Percentiles rank a stretch among this genome's conserved stretches.
Conservation (phyloP, 2,888 invertebrate genomes). For the Anoncus sp. region DNA sequence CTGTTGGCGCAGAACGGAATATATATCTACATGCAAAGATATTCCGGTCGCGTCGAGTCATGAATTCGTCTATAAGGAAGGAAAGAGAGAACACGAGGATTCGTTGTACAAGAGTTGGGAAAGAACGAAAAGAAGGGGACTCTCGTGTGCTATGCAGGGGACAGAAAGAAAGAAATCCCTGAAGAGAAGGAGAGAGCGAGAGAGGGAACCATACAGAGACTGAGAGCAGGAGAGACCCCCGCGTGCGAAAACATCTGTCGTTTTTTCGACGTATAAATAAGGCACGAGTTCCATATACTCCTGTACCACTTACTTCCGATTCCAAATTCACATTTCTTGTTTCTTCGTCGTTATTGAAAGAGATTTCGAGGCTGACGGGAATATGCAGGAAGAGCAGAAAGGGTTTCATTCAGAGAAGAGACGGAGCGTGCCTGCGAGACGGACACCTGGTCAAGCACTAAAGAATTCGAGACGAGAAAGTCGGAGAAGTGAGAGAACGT, state of each 20-base stretch:
- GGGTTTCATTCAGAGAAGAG: conserved; percentile 39
- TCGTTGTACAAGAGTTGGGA: conserved; percentile 41
- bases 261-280: conserved; percentile 53
- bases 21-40: conserved; percentile 57
- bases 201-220: background rate
- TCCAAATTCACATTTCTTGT: conserved; percentile 59
- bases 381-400: conserved; percentile 27
- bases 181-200: background rate
- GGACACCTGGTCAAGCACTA: conserved; percentile 57
- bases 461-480: conserved; percentile 45
- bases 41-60: conserved; percentile 57
- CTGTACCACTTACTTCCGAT: conserved; percentile 69
- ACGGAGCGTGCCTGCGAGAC: conserved; percentile 61
- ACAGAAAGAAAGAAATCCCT: conserved; percentile 39
- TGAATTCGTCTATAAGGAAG: conserved; percentile 49
- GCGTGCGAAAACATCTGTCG: conserved; percentile 70
- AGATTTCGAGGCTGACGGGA: conserved; percentile 32
- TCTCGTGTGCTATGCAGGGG: conserved; percentile 32
- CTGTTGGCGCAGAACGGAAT: conserved; percentile 33
- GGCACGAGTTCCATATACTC: conserved; percentile 35
- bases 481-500: conserved; percentile 6
- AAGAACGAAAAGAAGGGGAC: conserved; percentile 42
- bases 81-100: conserved; percentile 43
- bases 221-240: conserved; percentile 17
- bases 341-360: conserved; percentile 49